Percentiles rank a stretch among this genome's conserved stretches.
These are phyloP conservation scores for Zosterops lateralis DNA, from an alignment of 2,113 vertebrate species.

Conservation along the genomic window DNA sequence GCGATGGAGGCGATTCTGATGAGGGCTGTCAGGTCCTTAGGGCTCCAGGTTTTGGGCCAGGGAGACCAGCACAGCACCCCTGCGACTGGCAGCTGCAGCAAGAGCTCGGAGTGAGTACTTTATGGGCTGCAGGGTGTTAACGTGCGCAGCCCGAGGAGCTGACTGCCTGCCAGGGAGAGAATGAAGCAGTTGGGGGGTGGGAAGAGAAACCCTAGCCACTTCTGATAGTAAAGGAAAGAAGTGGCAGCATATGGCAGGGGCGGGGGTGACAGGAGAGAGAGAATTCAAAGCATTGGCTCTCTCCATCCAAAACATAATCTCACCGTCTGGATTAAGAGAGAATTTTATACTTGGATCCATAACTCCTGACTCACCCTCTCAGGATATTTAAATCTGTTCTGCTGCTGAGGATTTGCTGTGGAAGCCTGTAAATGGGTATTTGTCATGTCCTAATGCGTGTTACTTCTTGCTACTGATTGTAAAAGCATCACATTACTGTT, in stretches of 20 bases:
- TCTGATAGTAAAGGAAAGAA: constrained; percentile 60
- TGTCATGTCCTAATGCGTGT: background rate
- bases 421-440: background rate
- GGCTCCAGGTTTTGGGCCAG: constrained; percentile 79
- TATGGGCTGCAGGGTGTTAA: constrained; percentile 72
- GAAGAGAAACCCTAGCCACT: constrained; percentile 47
- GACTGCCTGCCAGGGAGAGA: constrained; percentile 65
- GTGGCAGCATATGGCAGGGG: constrained; percentile 30
- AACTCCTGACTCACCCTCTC: background rate
- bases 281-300: constrained; percentile 10
- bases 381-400: constrained; percentile 24
- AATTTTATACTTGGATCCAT: constrained; percentile 22
- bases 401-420: constrained; percentile 13
- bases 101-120: constrained; percentile 82
- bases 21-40: constrained; percentile 82
- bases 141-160: constrained; percentile 64
- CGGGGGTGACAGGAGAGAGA: background rate
- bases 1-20: constrained; percentile 87
- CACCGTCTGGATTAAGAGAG: background rate
- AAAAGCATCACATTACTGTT: background rate
- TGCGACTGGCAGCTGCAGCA: constrained; percentile 68
- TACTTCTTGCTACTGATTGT: background rate
- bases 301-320: constrained; percentile 19
- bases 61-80: constrained; percentile 43
- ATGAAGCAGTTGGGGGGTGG: constrained; percentile 40